Conservation (phyloP, 2,113 vertebrate genomes). For the Uria aalge region DNA sequence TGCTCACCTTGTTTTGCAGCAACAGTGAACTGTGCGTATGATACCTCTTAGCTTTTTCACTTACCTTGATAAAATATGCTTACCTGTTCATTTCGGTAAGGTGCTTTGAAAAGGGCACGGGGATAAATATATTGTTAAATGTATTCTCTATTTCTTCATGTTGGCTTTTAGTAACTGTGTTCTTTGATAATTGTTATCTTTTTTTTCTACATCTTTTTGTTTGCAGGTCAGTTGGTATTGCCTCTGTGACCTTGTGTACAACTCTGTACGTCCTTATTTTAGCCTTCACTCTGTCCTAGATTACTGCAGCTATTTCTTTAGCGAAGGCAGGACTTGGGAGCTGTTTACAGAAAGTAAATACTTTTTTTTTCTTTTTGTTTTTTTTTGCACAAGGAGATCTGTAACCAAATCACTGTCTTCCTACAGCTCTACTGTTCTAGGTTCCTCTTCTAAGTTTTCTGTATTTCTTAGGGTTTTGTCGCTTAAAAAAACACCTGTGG, state of each 20-base stretch:
- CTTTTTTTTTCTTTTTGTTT: background rate
- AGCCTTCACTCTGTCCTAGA: background rate
- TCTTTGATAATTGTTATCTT: background rate
- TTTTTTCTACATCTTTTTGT: background rate
- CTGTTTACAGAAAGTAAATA: background rate
- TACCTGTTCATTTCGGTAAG: background rate
- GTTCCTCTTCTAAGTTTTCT: background rate
- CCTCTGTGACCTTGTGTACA: background rate
- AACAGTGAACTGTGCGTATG: background rate
- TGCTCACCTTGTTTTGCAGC: background rate
- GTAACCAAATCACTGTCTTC: background rate
- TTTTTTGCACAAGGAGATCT: too few relatives aligned
- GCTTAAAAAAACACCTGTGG: background rate
- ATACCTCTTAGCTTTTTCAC: background rate
- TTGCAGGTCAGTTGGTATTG: background rate
- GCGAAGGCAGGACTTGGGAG: background rate
- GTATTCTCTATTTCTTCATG: background rate
- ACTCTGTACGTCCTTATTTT: background rate
- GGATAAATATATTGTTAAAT: background rate
- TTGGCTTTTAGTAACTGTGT: background rate
- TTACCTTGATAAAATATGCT: background rate
- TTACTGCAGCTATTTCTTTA: background rate
- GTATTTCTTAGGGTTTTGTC: background rate
- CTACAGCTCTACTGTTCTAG: background rate
- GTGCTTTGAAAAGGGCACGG: background rate